Evolutionary conservation across 2,113 vertebrate species (phyloP), one percentile per base, ranked within the genome.

Genomic region (Aramus guarauna): DNA sequence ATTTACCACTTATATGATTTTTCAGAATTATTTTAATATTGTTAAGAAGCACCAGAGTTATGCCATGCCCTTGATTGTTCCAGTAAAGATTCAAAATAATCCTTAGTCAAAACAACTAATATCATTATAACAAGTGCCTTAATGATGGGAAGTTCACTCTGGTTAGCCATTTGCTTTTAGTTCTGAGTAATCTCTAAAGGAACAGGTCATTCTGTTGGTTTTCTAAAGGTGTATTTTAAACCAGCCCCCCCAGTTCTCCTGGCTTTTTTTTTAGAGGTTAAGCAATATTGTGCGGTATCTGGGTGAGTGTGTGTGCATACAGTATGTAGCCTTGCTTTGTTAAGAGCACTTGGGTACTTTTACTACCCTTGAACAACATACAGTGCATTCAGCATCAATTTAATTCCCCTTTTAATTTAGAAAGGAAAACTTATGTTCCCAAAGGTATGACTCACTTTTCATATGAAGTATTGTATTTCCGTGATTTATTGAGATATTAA

Each of bases 401-500:
- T 97, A 84, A 88, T 92, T 91, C 73, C 92, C 95, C 94, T 97
- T 97, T 98, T 98, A 98, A 98, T 98, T 98, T 98, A 94, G 95
- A 95, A 97, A 96, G 94, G 91, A 96, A 98, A 98, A 97, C 93
- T 96, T 94, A 97, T 83, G 90, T 94, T 98, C 97, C 96, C 91
- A 39, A 53, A 98, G 92, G 96, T 92, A 95, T 37, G 52, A 58
- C 91, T 97, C 91, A 71, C 83, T 98, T 97, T 97, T 96, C 88
- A 81, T 92, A 93, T 90, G 78, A 97, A 97, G 92, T 96, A 97
- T 98, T 98, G 97, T 95, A 93, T 97, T 98, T 97, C 91, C 53
- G 34, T 98, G 97, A 98, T 98, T 97, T 98, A 98, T 96, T 95
- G 89, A 96, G 92, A 96, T 98, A 98, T 98, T 98, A 98, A 97